These are phyloP conservation scores for Mantis religiosa DNA, from an alignment of 2,888 invertebrate genomes.

Conservation along the genomic window DNA sequence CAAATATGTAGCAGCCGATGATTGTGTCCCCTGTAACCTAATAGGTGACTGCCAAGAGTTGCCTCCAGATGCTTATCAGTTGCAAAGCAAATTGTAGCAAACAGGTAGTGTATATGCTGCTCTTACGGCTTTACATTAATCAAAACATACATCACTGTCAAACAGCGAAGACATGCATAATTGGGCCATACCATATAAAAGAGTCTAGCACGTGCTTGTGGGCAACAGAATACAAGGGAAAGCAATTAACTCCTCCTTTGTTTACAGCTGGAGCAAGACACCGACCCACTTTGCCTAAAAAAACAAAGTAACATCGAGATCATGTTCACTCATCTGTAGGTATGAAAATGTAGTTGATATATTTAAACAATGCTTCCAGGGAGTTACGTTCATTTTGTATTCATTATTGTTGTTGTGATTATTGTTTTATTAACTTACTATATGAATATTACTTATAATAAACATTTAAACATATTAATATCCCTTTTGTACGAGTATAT, in stretches of 20 bases:
- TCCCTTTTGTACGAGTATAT: too few species aligned
- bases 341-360: too few species aligned
- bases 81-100: not conserved
- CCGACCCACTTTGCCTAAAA: not conserved
- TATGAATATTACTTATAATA: too few species aligned
- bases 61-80: not conserved
- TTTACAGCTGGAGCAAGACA: not conserved
- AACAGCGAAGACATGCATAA: not conserved
- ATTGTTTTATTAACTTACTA: too few species aligned
- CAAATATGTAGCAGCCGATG: not conserved
- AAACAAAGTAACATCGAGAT: too few species aligned
- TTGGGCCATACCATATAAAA: not conserved
- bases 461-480: too few species aligned
- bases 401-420: too few species aligned
- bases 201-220: not conserved
- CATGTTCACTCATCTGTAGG: too few species aligned
- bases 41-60: not conserved
- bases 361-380: too few species aligned
- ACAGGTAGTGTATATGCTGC: not conserved
- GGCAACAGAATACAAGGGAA: not conserved
- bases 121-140: not conserved
- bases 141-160: not conserved
- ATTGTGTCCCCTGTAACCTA: not conserved
- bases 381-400: too few species aligned
- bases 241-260: not conserved